Base-by-base conservation (phyloP, 2,797 vertebrate genomes). In the Onychomys arenicola region DNA sequence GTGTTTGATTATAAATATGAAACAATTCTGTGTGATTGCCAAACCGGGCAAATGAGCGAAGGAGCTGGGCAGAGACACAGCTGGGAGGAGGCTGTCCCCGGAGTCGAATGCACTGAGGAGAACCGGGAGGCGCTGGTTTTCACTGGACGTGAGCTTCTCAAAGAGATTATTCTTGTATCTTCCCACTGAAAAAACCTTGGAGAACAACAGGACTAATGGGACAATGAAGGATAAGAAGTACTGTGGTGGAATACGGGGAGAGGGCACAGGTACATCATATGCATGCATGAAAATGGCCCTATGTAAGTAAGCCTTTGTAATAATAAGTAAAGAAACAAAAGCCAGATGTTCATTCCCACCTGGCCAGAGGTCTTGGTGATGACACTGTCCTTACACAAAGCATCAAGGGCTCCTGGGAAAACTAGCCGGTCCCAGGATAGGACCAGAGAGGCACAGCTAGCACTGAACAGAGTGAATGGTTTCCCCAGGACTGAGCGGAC, bases 81-180 rank as follows among this genome's bases (percentile, higher is more conserved):
- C 12, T 43, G 69, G 69, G 6, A 69, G 9, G 1, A 19, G 73
- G 2, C 5, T 6, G n/a, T 55, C 43, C 57, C 40, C 40, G 3
- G 10, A 27, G 34, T 0, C 55, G 77, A 19, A 21, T 6, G 0
- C 6, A 3, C 21, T 6, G 5, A 21, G 32, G 32, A 8, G 5
- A 10, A 12, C 0, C 27, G 29, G 13, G 46, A 11, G 57, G 37
- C 6, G 8, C 0, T 9, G n/a, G 10, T 25, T 69, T 37, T 16
- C 6, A 86, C 63, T 37, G 61, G 21, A 23, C 21, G 2, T 3
- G 63, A 25, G 80, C n/a, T 63, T 52, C 32, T 57, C 19, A 52
- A 87, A 46, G 8, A 3, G 2, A 43, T 2, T 32, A 4, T 32
- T 32, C 75, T 73, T 59, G 27, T 6, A 32, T 14, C 86, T 25